Conservation (phyloP, 1,140 invertebrate genomes). For the Bombus impatiens region DNA sequence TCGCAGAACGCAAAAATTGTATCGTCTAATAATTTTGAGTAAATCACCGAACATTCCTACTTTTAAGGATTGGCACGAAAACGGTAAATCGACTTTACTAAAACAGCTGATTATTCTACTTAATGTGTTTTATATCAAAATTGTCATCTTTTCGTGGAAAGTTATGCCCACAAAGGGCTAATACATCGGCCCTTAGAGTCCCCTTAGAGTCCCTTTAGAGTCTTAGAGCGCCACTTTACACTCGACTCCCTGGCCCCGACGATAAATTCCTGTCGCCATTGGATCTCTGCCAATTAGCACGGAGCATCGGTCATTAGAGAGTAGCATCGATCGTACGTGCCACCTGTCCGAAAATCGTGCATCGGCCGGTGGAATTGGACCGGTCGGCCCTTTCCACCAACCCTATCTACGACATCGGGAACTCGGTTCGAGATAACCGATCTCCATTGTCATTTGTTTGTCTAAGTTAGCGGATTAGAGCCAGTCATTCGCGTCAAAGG, state of each 20-base stretch:
- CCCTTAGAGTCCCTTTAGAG: no score
- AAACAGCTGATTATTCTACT: no score
- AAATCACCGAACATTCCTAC: no score
- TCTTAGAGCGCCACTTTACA: no score
- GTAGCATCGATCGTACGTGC: conserved; percentile 67
- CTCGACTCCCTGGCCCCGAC: no score
- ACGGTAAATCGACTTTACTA: no score
- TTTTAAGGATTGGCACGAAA: no score
- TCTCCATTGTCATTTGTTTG: conserved; percentile 81
- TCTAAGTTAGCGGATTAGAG: conserved; percentile 73
- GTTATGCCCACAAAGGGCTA: neutral
- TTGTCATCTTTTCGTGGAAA: neutral
- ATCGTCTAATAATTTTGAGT: no score
- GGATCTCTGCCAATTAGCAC: conserved; percentile 78
- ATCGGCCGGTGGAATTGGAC: neutral
- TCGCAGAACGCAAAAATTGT: neutral
- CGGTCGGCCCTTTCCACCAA: neutral
- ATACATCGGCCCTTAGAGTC: no score
- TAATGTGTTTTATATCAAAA: neutral
- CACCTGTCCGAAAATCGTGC: conserved; percentile 64
- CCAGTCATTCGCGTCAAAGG: conserved; percentile 73
- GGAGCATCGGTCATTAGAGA: conserved; percentile 74
- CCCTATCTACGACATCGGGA: conserved; percentile 52
- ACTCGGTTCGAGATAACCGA: conserved; percentile 62
- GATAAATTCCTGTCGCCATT: neutral